These are phyloP conservation scores for Drosophila paulistorum DNA, from an alignment of 1,140 invertebrate genomes.

Conservation along the genomic window DNA sequence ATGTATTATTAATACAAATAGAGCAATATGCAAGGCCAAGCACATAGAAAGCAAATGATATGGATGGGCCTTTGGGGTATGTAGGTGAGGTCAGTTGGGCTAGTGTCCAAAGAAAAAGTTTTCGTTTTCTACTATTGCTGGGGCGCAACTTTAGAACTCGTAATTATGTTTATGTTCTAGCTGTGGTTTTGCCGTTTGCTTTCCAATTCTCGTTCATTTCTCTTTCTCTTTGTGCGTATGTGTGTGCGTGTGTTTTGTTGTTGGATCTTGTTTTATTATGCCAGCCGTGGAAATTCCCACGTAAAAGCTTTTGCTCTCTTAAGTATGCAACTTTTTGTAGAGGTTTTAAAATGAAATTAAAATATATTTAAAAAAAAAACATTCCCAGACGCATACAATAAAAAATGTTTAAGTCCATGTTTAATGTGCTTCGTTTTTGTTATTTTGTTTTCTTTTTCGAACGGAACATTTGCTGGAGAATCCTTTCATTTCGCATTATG, in stretches of 20 bases:
- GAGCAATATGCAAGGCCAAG: not conserved
- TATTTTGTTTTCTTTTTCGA: not conserved
- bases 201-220: not conserved
- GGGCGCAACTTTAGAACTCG: not conserved
- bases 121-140: not conserved
- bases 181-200: conserved; percentile 5
- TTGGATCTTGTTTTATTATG: conserved; percentile 3
- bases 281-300: conserved; percentile 14
- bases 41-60: not conserved
- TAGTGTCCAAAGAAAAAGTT: conserved; percentile 1
- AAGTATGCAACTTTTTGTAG: conserved; percentile 13
- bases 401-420: not conserved
- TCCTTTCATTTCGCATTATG: conserved; percentile 1
- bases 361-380: not conserved
- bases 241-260: conserved; percentile 2
- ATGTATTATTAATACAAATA: no score
- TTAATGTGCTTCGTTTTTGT: not conserved
- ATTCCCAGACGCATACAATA: not conserved
- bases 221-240: not conserved
- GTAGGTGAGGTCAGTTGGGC: not conserved
- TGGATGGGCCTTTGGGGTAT: not conserved
- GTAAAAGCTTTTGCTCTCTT: conserved; percentile 5
- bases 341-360: not conserved
- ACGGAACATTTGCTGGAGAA: not conserved
- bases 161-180: conserved; percentile 9